Base-by-base conservation (phyloP, 2,797 vertebrate species). In the Emys orbicularis region DNA sequence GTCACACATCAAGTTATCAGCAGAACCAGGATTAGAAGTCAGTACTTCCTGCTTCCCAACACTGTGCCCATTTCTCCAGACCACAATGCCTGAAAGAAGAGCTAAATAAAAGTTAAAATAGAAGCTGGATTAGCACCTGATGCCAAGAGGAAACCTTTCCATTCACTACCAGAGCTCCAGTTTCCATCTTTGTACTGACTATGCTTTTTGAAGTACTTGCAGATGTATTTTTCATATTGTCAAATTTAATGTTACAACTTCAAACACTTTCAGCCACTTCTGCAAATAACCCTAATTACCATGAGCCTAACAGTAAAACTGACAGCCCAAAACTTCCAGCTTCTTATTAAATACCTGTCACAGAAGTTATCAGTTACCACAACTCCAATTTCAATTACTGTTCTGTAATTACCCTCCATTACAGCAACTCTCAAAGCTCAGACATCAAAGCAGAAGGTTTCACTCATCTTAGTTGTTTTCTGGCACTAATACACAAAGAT, bases 261-360 rank as follows among this genome's bases (percentile, higher is more conserved):
- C 86, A 88, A 93, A 19, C 56, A 4, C 27, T 85, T 93, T 93
- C 19, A 92, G 56, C 74, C 90, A 83, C 61, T 90, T 93, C 94
- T 94, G 84, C 23, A 92, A 88, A 76, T 88, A 50, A 92, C 82
- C 49, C 57, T 91, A 92, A 96, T 96, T 95, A 90, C 12, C 6
- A 3, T 41, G 94, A 93, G 29, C 54, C 18, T 89, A 93, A 83
- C 0, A 89, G 52, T 31, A 93, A 95, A 84, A 82, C 29, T 92
- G 96, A 83, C 16, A 92, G 86, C 2, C 0, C 6, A 84, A 54
- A 86, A 93, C 59, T 84, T 21, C 12, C 34, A 93, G 61, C 52
- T 93, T 50, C 7, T 77, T 27, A 23, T 90, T 8, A 54, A 8
- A 1, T 41, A 81, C 54, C 27, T 68, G 80, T 92, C 80, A 79